These are phyloP conservation scores for Galleria mellonella DNA, from an alignment of 1,140 invertebrate species.

Conservation along the genomic window DNA sequence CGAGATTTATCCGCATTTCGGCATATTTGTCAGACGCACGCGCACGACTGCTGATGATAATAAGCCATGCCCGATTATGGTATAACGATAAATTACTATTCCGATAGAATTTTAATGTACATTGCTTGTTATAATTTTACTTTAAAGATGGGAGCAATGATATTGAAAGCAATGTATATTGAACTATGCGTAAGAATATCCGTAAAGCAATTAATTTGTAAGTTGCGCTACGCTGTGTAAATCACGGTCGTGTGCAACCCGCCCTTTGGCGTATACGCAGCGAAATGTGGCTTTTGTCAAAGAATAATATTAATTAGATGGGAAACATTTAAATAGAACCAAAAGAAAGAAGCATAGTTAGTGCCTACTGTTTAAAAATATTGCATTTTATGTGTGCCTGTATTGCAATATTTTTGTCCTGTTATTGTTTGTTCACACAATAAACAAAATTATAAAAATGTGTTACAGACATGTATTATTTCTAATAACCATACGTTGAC, in stretches of 20 bases:
- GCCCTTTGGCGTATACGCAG: constrained; percentile 21
- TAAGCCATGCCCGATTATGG: background rate
- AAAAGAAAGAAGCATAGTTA: no score
- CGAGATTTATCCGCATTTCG: constrained; percentile 34
- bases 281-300: constrained; percentile 4
- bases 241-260: constrained; percentile 21
- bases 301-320: constrained; percentile 5
- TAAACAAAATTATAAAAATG: no score
- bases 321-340: no score
- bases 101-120: background rate
- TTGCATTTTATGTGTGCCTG: no score
- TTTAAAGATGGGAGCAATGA: background rate
- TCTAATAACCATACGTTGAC: no score
- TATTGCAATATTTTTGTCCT: no score
- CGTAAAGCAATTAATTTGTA: constrained; percentile 15
- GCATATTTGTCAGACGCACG: constrained; percentile 6
- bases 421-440: no score
- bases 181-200: background rate
- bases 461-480: no score
- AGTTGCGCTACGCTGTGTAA: constrained; percentile 15
- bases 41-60: background rate
- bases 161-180: background rate
- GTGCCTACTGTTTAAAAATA: no score
- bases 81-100: background rate
- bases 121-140: background rate